Conservation (phyloP, 2,888 invertebrate genomes). For the Erebia aethiops region DNA sequence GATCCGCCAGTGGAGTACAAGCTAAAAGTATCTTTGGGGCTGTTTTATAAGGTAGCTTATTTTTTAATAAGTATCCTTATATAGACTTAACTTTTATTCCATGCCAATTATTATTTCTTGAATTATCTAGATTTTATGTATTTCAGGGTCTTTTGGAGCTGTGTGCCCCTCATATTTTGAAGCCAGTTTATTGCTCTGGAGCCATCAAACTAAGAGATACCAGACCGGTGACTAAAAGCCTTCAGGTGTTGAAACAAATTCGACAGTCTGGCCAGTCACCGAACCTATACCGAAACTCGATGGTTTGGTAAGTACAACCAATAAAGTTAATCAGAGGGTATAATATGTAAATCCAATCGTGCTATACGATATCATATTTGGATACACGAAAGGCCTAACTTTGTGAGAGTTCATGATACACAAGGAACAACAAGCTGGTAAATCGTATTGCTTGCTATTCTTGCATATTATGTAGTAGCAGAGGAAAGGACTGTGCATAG, state of each 20-base stretch:
- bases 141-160: constrained; percentile 68
- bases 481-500: too few relatives aligned
- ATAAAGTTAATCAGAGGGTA: neutral
- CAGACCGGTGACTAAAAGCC: constrained; percentile 82
- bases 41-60: constrained; percentile 83
- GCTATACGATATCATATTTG: too few relatives aligned
- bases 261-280: constrained; percentile 84
- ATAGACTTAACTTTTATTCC: too few relatives aligned
- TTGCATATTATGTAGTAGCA: too few relatives aligned
- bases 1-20: constrained; percentile 83
- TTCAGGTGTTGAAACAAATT: constrained; percentile 84
- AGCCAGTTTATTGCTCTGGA: constrained; percentile 72
- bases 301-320: constrained; percentile 54
- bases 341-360: too few relatives aligned
- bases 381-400: too few relatives aligned
- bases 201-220: constrained; percentile 56
- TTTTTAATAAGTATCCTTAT: too few relatives aligned
- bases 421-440: too few relatives aligned
- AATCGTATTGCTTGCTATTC: too few relatives aligned
- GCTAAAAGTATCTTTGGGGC: constrained; percentile 79
- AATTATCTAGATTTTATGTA: neutral
- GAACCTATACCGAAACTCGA: constrained; percentile 86
- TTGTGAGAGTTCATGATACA: too few relatives aligned
- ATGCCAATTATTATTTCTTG: too few relatives aligned
- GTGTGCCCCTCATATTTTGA: constrained; percentile 66